Evolutionary conservation across 92 coral and sea anemone species (phyloP).

Genomic region (Micromussa lordhowensis): DNA sequence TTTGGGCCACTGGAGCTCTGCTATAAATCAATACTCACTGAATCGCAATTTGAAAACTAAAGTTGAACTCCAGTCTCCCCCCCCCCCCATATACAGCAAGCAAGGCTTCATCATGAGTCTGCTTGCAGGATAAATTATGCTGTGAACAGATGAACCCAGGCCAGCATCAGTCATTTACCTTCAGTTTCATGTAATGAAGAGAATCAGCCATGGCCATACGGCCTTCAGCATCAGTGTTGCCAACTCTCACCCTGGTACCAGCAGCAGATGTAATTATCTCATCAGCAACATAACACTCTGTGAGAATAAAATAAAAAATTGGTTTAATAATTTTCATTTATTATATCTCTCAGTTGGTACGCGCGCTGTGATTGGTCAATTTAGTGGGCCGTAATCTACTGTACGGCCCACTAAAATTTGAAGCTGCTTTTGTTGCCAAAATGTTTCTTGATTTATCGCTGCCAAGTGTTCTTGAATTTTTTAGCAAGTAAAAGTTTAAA

Average conservation of each 20-base stretch:
- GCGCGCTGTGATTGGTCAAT: too few species aligned
- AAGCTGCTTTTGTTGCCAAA: too few species aligned
- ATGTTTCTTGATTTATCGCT: too few species aligned
- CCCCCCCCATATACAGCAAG: not conserved
- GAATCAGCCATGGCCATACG: conserved; percentile 97
- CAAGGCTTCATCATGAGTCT: not conserved
- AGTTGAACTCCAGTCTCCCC: not conserved
- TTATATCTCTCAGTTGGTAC: too few species aligned
- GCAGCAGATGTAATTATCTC: conserved; percentile 97
- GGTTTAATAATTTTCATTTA: too few species aligned
- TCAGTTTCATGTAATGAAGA: conserved; percentile 75
- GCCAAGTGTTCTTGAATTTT: too few species aligned
- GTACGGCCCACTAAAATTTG: too few species aligned
- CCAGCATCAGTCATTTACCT: conserved; percentile 36
- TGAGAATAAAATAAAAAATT: not conserved
- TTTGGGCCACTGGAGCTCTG: too few species aligned
- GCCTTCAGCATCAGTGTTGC: conserved; percentile 99
- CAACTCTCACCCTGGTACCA: conserved; percentile 89
- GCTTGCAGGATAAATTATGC: not conserved
- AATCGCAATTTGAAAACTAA: not conserved
- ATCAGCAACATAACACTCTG: conserved; percentile 93
- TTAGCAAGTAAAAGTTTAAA: too few species aligned
- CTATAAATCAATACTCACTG: not conserved
- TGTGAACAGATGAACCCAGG: not conserved
- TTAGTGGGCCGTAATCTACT: too few species aligned